Evolutionary conservation across 2,797 vertebrate genomes (phyloP), one percentile per base, ranked within the genome.

Genomic region (Ctenochaetus hawaiiensis): DNA sequence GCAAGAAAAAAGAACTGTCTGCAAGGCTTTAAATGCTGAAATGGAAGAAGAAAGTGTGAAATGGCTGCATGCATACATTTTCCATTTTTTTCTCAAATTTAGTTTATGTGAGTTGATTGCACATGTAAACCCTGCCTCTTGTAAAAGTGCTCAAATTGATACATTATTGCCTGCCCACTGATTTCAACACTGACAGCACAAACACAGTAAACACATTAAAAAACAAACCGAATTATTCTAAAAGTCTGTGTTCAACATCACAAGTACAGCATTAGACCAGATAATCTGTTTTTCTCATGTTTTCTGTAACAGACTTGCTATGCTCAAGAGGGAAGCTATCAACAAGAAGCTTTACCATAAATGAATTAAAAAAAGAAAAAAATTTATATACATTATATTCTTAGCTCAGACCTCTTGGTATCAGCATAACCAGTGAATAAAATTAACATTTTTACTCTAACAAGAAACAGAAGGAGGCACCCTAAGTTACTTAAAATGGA

Each of bases 1-100:
- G 57, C 10, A 37, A 52, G 51, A 72, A 70, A 65, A 63, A 70
- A n/a, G n/a, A 69, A 62, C 39, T 52, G 56, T 54, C 45, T 68
- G 22, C 10, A n/a, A 41, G 20, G 57, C 20, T 48, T 56, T 78
- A 53, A 30, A 60, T 62, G 52, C 44, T 48, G 14, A 61, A 13
- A 5, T 67, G 47, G 23, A 5, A 43, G 39, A 41, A 12, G 8
- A 47, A 23, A 1, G 59, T 17, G 4, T 43, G 5, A 26, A 74
- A 51, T 17, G 1, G 6, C 20, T 9, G 10, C 8, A 9, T 65
- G 14, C 17, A 30, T 70, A 3, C 18, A 44, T n/a, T 30, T 63
- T 0, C 26, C 4, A 16, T 26, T 34, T 13, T 18, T 26, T 10
- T 39, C 14, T n/a, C 7, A 17, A 12, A 16, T 30, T 10, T 23